phyloP scores from a whole-genome alignment of 2,888 invertebrate genomes.

The Eubasilissa splendida region DNA sequence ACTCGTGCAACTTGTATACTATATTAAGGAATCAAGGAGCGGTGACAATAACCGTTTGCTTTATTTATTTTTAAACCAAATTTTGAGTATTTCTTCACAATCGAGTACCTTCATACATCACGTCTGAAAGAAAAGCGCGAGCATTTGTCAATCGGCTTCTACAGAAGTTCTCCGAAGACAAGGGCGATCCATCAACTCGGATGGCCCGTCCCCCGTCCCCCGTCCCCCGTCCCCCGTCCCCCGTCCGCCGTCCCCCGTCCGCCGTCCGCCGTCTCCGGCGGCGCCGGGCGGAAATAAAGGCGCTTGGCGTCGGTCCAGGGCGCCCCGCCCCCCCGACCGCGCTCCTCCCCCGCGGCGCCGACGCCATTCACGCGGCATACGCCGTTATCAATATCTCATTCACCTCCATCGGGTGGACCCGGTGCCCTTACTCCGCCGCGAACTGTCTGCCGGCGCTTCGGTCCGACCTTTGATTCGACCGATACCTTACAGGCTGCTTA shows the following conservation, averaged over 20 bases:
- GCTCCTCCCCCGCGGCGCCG: slow-evolving; percentile 18
- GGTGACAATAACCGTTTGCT: too few species aligned
- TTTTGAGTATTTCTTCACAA: neutral
- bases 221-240: neutral
- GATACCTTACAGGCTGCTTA: too few species aligned
- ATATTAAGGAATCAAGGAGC: too few species aligned
- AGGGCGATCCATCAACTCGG: slow-evolving; percentile 5
- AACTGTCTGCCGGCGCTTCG: neutral
- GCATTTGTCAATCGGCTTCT: slow-evolving; percentile 16
- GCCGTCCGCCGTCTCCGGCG: slow-evolving; percentile 26
- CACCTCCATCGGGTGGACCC: slow-evolving; percentile 21
- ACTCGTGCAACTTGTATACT: too few species aligned
- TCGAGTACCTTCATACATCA: neutral
- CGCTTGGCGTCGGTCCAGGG: slow-evolving; percentile 38
- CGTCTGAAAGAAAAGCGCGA: neutral
- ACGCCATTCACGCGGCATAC: slow-evolving; percentile 21
- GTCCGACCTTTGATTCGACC: too few species aligned
- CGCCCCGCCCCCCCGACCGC: slow-evolving; percentile 8
- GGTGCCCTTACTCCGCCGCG: neutral
- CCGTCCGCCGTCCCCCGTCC: neutral
- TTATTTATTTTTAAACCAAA: too few species aligned
- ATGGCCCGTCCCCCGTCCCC: neutral
- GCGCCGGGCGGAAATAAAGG: slow-evolving; percentile 49
- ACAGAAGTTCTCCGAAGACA: slow-evolving; percentile 14
- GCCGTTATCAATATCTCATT: slow-evolving; percentile 35